A percentile compares a stretch with the other conserved stretches of the same genome.
Conservation (phyloP, 2,113 vertebrate genomes). For the Callipepla squamata region DNA sequence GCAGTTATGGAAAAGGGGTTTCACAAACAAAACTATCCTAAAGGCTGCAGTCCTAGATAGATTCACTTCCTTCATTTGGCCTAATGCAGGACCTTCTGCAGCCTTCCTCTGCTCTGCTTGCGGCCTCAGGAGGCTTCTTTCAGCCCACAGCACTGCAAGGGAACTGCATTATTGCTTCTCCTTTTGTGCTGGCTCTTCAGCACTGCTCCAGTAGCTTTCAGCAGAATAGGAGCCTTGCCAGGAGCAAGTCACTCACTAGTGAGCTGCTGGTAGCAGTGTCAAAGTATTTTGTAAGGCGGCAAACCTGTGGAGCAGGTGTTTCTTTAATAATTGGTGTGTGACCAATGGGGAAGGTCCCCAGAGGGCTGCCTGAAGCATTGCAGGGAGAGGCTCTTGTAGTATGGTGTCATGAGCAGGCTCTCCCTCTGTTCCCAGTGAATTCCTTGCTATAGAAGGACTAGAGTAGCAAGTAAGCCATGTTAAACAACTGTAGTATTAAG, state of each 20-base stretch:
- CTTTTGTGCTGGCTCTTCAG: not conserved
- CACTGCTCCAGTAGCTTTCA: not conserved
- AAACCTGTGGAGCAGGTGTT: not conserved
- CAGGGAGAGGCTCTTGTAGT: not conserved
- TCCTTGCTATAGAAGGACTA: not conserved
- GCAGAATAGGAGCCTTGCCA: not conserved
- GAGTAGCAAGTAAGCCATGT: not conserved
- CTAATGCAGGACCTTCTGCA: not conserved
- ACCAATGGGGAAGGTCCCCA: not conserved
- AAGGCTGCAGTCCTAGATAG: not conserved
- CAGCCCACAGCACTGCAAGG: not conserved
- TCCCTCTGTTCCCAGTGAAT: not conserved
- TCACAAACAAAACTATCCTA: not conserved
- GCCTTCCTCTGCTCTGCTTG: not conserved
- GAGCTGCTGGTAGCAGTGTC: not conserved
- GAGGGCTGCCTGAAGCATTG: not conserved
- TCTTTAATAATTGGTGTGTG: not conserved
- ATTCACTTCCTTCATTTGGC: not conserved
- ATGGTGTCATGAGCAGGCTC: not conserved
- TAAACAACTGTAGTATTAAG: not conserved
- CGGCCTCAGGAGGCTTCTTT: not conserved
- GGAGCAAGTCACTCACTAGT: not conserved
- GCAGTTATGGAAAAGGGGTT: not conserved
- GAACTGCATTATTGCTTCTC: not conserved
- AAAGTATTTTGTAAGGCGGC: not conserved